Base-by-base conservation (phyloP, 2,888 invertebrate genomes). In the Falcaria lacertinaria region DNA sequence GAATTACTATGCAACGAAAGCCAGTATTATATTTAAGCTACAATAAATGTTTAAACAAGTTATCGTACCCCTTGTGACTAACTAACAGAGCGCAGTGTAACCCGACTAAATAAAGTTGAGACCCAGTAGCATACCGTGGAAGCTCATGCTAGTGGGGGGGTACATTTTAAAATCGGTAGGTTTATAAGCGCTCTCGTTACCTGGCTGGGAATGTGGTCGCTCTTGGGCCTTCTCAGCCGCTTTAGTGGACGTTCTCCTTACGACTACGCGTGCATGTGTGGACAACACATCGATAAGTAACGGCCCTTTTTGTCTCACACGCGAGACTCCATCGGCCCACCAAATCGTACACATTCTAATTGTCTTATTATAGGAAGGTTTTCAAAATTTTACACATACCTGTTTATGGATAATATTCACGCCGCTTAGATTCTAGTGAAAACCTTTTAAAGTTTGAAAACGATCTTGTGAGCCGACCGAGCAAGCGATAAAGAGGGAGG, bases 191-290 rank as follows among this genome's bases (percentile, higher is more conserved):
- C 84, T 84, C 82, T 70, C 57, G 69, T 87, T 90, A 90, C 90
- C 90, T 90, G 90, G 90, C 86, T 90, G 90, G 76, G 90, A 90
- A 80, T 90, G 90, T 64, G 90, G 90, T 80, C 90, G 84, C 67
- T 90, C 90, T 88, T 90, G 90, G 80, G 87, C 82, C 86, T 90
- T 90, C 79, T 90, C 90, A 77, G 89, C 85, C 82, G 87, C 86
- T 87, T 90, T 90, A 80, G 89, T 90, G 81, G 90, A 90, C 64
- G 89, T 89, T 88, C 90, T 90, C 86, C 90, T 83, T 83, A 90
- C 89, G 83, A 90, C 90, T 90, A 88, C 81, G 81, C 84, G 88
- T 84, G 88, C 87, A 87, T 89, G 89, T 83, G 89, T 86, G 87
- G 84, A 89, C 88, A 88, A 88, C 88, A 89, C 87, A 82, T 83